phyloP scores from a whole-genome alignment of 2,113 vertebrate species.

The Silurus meridionalis region DNA sequence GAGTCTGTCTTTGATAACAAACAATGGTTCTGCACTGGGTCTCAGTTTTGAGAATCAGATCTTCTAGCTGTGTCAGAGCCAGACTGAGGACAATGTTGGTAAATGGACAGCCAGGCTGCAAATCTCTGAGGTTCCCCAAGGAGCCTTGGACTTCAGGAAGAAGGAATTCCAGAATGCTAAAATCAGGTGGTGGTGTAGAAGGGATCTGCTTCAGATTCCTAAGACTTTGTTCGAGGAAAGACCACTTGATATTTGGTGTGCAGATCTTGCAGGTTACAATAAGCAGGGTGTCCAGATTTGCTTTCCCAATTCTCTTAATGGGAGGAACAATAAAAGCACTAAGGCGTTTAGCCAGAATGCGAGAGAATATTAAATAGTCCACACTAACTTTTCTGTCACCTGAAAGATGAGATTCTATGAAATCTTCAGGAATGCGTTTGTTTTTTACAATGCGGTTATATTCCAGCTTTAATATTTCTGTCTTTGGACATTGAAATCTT shows the following conservation, averaged over 20 bases:
- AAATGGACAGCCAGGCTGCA: constrained; percentile 34
- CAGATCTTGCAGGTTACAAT: background rate
- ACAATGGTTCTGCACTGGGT: background rate
- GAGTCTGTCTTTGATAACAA: constrained; percentile 6
- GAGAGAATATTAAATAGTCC: constrained; percentile 33
- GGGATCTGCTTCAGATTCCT: background rate
- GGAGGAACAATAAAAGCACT: background rate
- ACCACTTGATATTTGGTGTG: background rate
- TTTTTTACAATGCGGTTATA: constrained; percentile 11
- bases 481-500: background rate
- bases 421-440: background rate
- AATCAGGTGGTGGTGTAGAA: background rate
- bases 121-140: background rate
- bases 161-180: constrained; percentile 16
- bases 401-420: background rate
- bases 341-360: constrained; percentile 20
- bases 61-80: constrained; percentile 25
- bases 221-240: background rate
- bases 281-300: background rate
- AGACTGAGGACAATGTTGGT: constrained; percentile 29
- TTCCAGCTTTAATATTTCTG: constrained; percentile 1
- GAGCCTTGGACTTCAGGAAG: background rate
- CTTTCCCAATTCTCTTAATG: background rate
- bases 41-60: background rate
- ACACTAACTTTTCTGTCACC: background rate